A percentile compares a stretch with the other conserved stretches of the same genome.
Conservation (phyloP, 2,888 invertebrate genomes). For the Rhodophaea formosa region DNA sequence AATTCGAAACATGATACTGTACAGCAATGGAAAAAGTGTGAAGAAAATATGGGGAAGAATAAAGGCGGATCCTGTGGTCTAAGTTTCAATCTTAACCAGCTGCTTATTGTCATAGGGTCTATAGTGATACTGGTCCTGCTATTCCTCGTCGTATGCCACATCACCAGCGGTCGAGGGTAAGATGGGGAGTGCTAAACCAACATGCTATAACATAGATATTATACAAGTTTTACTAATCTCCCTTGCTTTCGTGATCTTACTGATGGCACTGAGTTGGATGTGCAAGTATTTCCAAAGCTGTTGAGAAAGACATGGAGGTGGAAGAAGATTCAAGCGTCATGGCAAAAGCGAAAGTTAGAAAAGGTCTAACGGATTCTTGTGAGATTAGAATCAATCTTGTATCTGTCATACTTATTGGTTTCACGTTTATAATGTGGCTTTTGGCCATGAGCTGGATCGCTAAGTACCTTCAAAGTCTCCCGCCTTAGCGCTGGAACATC, state of each 20-base stretch:
- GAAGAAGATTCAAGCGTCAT: neutral
- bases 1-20: constrained; percentile 3
- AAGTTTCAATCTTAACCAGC: constrained; percentile 56
- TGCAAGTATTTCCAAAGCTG: constrained; percentile 56
- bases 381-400: neutral
- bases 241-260: constrained; percentile 55
- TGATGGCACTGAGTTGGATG: constrained; percentile 63
- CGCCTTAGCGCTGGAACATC: constrained; percentile 23
- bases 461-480: constrained; percentile 43
- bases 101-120: constrained; percentile 60
- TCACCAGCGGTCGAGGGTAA: constrained; percentile 48
- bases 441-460: constrained; percentile 44
- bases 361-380: neutral
- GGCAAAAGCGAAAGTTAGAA: neutral
- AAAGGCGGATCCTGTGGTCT: constrained; percentile 33
- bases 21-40: constrained; percentile 14
- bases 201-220: constrained; percentile 47
- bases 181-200: constrained; percentile 32
- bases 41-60: constrained; percentile 35
- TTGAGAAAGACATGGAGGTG: constrained; percentile 10
- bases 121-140: constrained; percentile 56
- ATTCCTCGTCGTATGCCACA: constrained; percentile 60
- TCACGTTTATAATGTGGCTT: constrained; percentile 48
- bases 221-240: constrained; percentile 54
- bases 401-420: constrained; percentile 32